Conservation (phyloP, 2,888 invertebrate genomes). For the Ormia ochracea region DNA sequence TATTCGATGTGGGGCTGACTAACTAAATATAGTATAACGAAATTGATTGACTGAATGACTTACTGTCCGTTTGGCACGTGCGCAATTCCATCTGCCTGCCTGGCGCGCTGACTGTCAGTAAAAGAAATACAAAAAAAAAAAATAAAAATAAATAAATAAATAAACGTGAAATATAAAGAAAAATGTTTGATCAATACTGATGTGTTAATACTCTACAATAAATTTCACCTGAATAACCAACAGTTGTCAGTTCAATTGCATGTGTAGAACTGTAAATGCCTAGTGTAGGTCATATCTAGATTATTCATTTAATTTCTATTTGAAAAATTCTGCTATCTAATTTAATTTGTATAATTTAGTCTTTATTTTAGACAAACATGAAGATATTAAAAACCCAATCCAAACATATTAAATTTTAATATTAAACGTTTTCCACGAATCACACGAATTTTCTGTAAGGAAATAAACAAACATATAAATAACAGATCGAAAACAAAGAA, state of each 20-base stretch:
- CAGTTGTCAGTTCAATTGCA: not conserved
- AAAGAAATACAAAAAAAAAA: not conserved
- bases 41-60: conserved; percentile 49
- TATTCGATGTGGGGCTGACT: conserved; percentile 33
- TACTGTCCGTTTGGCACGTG: conserved; percentile 45
- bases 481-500: not conserved
- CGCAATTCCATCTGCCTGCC: conserved; percentile 30
- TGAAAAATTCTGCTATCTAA: not conserved
- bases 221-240: not conserved
- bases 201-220: not conserved
- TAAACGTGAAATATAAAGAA: not conserved
- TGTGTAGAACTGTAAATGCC: not conserved
- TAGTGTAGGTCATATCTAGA: not conserved
- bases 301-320: not conserved
- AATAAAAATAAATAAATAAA: not conserved
- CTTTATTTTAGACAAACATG: conserved; percentile 38
- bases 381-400: conserved; percentile 30
- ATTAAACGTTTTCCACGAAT: conserved; percentile 25
- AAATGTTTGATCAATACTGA: conserved; percentile 17
- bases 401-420: conserved; percentile 15
- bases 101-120: not conserved
- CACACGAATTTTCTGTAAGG: not conserved
- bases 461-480: not conserved
- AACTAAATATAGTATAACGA: conserved; percentile 35
- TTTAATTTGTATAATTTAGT: conserved; percentile 14